Base-by-base conservation (phyloP, 2,888 invertebrate species). In the Synanthedon formicaeformis region DNA sequence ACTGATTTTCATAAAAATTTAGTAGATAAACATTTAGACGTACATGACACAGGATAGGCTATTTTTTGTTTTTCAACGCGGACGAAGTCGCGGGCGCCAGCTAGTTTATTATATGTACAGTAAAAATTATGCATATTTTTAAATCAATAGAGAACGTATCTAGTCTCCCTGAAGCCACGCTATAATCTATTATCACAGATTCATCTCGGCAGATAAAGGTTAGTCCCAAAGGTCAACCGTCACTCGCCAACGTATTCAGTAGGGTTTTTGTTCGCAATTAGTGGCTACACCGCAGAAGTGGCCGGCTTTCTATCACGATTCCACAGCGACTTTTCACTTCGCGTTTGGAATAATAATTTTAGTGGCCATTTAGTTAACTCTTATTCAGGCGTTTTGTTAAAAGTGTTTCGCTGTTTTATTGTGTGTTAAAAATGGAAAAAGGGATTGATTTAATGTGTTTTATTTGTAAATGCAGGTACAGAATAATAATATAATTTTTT, bases 181-280 rank as follows among this genome's bases (percentile, higher is more conserved):
- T 34, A 34, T 41, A 41, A 50, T 40, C 27, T 48, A 53, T 53
- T 52, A 34, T 11, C 52, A 34, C 18, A 16, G 16, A 23, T 50
- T 23, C 50, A 50, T 40, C 34, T 14, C 16, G 41, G 10, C 14
- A 53, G 48, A 54, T 54, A 57, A 54, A 57, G 53, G 55, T 48
- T 53, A 53, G 18, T 52, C 55, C 50, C 41, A 53, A 55, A 55
- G 53, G 56, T 54, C 56, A 56, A 51, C 51, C 51, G 54, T 48
- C 52, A 54, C 52, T 51, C 40, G 48, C 14, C 51, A 54, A 54
- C 54, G 48, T 50, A 54, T 48, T 54, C 50, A 50, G 16, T 51
- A 13, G 48, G 49, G 40, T 53, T 51, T 49, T 41, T 12, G 51
- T 27, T 14, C 50, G 16, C 54, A 54, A 54, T 54, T 54, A 51